These are phyloP conservation scores for Ammodytes dubius DNA, from an alignment of 2,113 vertebrate genomes.

Conservation along the genomic window DNA sequence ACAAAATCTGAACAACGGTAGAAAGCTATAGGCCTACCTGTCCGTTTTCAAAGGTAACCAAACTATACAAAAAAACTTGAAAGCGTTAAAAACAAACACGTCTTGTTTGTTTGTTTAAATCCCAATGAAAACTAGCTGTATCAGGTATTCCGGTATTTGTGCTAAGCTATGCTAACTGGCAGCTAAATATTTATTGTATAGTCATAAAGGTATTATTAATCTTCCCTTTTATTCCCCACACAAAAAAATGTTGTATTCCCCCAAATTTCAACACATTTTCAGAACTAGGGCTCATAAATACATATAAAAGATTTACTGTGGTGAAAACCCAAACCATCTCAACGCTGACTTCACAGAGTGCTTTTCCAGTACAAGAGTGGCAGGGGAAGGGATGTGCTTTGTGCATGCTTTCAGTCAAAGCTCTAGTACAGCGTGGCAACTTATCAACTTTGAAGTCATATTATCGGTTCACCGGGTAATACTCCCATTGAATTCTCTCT, in stretches of 20 bases:
- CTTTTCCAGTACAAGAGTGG: not conserved
- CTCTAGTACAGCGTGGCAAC: constrained; percentile 16
- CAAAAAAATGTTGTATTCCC: not conserved
- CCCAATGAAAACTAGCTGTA: not conserved
- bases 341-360: not conserved
- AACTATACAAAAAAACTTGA: not conserved
- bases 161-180: not conserved
- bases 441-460: constrained; percentile 55
- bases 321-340: not conserved
- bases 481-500: constrained; percentile 37
- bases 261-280: not conserved
- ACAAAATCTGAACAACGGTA: not conserved
- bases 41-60: not conserved
- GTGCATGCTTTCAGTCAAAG: constrained; percentile 13
- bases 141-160: not conserved
- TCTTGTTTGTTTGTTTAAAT: not conserved
- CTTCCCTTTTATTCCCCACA: not conserved
- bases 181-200: not conserved
- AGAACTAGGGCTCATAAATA: not conserved
- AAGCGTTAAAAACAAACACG: not conserved
- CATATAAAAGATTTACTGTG: not conserved
- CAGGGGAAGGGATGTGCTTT: constrained; percentile 12
- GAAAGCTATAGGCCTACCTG: too few relatives aligned
- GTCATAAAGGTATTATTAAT: not conserved
- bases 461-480: constrained; percentile 43